Evolutionary conservation across 2,797 vertebrate species (phyloP).

Genomic region (Petrocephalus sullivani): DNA sequence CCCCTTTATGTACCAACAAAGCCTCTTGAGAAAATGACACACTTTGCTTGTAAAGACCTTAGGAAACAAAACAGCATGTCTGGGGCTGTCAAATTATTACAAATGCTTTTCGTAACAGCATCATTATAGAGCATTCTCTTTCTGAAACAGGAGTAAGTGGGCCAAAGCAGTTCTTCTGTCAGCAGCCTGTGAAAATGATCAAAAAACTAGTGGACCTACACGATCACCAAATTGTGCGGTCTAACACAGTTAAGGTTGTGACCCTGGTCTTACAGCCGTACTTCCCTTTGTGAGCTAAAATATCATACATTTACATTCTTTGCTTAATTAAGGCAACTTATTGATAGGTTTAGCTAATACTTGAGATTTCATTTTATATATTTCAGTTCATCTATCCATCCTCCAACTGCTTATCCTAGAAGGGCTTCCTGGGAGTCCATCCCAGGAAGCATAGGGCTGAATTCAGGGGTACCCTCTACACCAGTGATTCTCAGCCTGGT

Average conservation of each 20-base stretch:
- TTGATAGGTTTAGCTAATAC: not conserved
- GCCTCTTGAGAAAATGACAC: not conserved
- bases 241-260: not conserved
- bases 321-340: not conserved
- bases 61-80: not conserved
- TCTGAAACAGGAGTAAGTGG: not conserved
- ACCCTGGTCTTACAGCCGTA: not conserved
- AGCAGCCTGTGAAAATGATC: not conserved
- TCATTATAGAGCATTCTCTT: not conserved
- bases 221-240: not conserved
- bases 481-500: not conserved
- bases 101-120: not conserved
- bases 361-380: not conserved
- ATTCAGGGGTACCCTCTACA: not conserved
- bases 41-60: not conserved
- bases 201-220: not conserved
- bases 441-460: not conserved
- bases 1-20: constrained; percentile 5
- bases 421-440: no score
- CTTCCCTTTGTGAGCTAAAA: not conserved
- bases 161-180: not conserved
- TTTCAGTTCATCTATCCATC: not conserved
- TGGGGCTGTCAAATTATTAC: not conserved
- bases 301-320: not conserved
- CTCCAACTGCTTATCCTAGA: not conserved